Percentiles rank a stretch among this genome's conserved stretches.
phyloP scores from a whole-genome alignment of 2,888 invertebrate species.

The Callinectes sapidus region DNA sequence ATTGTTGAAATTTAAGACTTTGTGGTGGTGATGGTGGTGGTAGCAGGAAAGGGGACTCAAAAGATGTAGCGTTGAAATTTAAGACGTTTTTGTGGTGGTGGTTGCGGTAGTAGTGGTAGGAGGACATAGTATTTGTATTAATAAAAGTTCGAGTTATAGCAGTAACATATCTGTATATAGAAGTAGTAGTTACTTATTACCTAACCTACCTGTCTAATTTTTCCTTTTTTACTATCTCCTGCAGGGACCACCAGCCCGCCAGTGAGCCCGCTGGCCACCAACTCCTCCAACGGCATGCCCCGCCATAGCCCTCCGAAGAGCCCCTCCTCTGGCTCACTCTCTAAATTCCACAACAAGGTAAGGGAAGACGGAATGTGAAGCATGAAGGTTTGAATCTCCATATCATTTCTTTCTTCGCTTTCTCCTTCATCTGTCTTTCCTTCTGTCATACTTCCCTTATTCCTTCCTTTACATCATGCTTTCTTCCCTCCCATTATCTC shows the following conservation, averaged over 20 bases:
- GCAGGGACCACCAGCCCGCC: slow-evolving; percentile 62
- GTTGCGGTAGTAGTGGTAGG: background rate
- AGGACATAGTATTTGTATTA: background rate
- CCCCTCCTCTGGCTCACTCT: slow-evolving; percentile 61
- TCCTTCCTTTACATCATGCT: background rate
- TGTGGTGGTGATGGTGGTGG: background rate
- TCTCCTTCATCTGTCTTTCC: background rate
- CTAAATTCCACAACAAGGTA: slow-evolving; percentile 70
- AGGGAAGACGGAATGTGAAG: background rate
- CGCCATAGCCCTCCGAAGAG: slow-evolving; percentile 50
- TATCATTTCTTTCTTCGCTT: background rate
- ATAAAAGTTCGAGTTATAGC: background rate
- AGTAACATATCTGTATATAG: background rate
- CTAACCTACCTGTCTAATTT: background rate
- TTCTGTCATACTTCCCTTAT: background rate
- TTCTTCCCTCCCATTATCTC: background rate
- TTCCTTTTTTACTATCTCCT: background rate
- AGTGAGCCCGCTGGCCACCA: slow-evolving; percentile 47
- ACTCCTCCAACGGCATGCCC: background rate
- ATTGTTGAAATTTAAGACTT: too few relatives aligned
- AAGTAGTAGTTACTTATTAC: background rate
- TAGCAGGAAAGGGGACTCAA: background rate
- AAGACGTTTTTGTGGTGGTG: background rate
- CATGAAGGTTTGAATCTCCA: background rate
- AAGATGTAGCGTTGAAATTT: too few relatives aligned